phyloP scores from a whole-genome alignment of 2,888 invertebrate species.

The Drosophila pegasa region DNA sequence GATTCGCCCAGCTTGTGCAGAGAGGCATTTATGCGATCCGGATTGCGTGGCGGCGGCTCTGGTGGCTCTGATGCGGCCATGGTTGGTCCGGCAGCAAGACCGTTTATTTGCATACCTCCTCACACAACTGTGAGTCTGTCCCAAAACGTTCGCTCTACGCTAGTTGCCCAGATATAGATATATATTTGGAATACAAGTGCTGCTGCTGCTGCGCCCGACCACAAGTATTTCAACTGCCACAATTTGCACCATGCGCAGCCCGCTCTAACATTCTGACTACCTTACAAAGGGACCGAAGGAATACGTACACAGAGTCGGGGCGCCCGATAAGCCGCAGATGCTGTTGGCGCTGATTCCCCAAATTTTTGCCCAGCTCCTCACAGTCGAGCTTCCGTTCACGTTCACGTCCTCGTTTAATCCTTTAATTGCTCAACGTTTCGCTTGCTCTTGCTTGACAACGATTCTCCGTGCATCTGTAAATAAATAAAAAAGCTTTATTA shows the following conservation, averaged over 20 bases:
- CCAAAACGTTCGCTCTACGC: slow-evolving; percentile 24
- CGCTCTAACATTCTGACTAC: slow-evolving; percentile 63
- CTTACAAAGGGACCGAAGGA: slow-evolving; percentile 45
- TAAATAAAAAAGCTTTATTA: slow-evolving; percentile 11
- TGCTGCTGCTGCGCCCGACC: slow-evolving; percentile 33
- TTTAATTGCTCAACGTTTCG: slow-evolving; percentile 38
- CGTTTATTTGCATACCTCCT: slow-evolving; percentile 85
- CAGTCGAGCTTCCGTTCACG: background rate
- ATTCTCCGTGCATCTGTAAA: slow-evolving; percentile 42
- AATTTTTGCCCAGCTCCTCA: slow-evolving; percentile 11
- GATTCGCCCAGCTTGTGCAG: slow-evolving; percentile 84
- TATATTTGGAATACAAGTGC: slow-evolving; percentile 15
- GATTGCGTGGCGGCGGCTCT: slow-evolving; percentile 85
- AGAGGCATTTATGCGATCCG: slow-evolving; percentile 85
- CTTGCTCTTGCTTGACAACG: slow-evolving; percentile 15
- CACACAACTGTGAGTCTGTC: slow-evolving; percentile 36
- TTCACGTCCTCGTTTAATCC: slow-evolving; percentile 28
- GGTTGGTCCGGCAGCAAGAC: slow-evolving; percentile 83
- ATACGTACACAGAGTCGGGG: slow-evolving; percentile 53
- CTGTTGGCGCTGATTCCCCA: slow-evolving; percentile 26
- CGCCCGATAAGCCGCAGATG: slow-evolving; percentile 49
- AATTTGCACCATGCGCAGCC: slow-evolving; percentile 49
- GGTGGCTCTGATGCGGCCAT: slow-evolving; percentile 85
- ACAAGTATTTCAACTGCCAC: slow-evolving; percentile 57
- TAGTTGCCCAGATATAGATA: slow-evolving; percentile 28